Percentiles rank a stretch among this genome's conserved stretches.
These are phyloP conservation scores for Onthophagus taurus DNA, from an alignment of 1,140 invertebrate species.

Conservation along the genomic window DNA sequence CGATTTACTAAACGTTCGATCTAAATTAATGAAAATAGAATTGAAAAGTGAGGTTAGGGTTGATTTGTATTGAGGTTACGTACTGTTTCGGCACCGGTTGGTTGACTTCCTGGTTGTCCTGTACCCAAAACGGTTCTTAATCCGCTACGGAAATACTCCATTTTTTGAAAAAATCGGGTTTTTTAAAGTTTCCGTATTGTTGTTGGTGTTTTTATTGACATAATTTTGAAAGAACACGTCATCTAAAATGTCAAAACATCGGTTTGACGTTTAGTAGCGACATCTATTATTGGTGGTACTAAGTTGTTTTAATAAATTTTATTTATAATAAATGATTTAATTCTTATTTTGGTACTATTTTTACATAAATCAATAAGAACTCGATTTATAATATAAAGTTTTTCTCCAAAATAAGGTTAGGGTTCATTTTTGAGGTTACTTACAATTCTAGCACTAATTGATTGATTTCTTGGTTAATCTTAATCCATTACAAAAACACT, in stretches of 20 bases:
- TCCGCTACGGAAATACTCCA: conserved; percentile 82
- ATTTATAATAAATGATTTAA: too few species aligned
- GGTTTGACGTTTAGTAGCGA: too few species aligned
- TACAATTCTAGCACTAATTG: too few species aligned
- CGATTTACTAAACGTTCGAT: conserved; percentile 89
- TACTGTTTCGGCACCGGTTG: conserved; percentile 80
- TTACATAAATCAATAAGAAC: too few species aligned
- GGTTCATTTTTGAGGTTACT: conserved; percentile 18
- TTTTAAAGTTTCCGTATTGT: conserved; percentile 1
- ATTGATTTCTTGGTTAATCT: too few species aligned
- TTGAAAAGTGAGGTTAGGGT: conserved; percentile 12
- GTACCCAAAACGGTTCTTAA: conserved; percentile 83
- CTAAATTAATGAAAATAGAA: conserved; percentile 40
- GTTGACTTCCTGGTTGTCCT: conserved; percentile 59
- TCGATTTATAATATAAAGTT: too few species aligned
- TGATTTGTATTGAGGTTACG: conserved; percentile 18
- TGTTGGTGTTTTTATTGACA: conserved; percentile 1
- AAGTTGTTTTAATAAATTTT: too few species aligned
- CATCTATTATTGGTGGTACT: too few species aligned
- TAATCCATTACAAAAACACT: conserved; percentile 80
- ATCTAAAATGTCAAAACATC: too few species aligned
- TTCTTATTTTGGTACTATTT: too few species aligned
- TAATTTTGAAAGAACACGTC: conserved; percentile 10
- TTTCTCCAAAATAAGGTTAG: conserved; percentile 15
- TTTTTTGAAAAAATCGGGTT: conserved; percentile 33